Base-by-base conservation (phyloP, 2,113 vertebrate genomes). In the Apeltes quadracus region DNA sequence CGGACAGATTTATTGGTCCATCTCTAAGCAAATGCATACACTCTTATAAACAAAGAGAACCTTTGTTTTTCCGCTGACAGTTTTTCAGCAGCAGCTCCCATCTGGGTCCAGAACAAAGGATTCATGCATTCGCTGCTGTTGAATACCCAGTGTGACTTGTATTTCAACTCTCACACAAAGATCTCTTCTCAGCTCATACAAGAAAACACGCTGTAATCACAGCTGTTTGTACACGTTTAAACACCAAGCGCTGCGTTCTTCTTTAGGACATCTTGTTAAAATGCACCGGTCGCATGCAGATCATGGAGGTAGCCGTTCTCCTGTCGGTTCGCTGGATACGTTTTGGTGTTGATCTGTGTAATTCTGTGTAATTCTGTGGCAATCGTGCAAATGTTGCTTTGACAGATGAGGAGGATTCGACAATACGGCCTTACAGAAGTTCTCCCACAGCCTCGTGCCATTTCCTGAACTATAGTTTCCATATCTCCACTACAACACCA, bases 161-260 rank as follows among this genome's bases (percentile, higher is more conserved):
- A 72, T 76, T 63, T 87, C 82, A 72, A 68, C 74, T 77, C 50
- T 48, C 4, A 48, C 46, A 78, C 69, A 77, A 78, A 53, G 62
- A 32, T 66, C 54, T 53, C 29, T 69, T 62, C 66, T 64, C n/a
- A n/a, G n/a, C 61, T 61, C 39, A 72, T 64, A 38, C 44, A 70
- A 32, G 48, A 68, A 32, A 54, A 43, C 39, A 27, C 32, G 18
- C 8, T 72, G 61, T 73, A 48, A 54, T 75, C 61, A 58, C 64
- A 82, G 76, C 72, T 81, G 74, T 82, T 64, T 29, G 34, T 36
- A 43, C 63, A 46, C 83, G 74, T 86, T 84, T 84, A 48, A 81
- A 75, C 23, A 81, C 39, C 55, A 87, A 86, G 70, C 67, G 70
- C 63, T 74, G 51, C 7, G 3, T 29, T 78, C 56, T 53, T 50